phyloP scores from a whole-genome alignment of 2,797 vertebrate species.

The Danionella dracula region DNA sequence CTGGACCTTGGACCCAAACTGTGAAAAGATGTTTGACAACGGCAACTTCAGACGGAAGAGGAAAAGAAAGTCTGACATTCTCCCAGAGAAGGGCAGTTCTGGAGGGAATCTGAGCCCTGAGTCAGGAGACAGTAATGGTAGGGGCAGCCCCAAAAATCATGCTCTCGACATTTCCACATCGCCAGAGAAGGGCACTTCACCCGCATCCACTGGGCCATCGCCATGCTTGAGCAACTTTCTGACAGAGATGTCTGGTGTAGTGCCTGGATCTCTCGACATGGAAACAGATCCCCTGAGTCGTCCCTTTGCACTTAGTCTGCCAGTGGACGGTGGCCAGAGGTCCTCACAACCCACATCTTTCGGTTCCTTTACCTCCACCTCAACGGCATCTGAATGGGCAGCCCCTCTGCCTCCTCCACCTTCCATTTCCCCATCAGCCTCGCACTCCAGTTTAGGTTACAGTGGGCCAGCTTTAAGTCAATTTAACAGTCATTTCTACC shows the following conservation, averaged over 20 bases:
- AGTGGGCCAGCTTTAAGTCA: constrained; percentile 82
- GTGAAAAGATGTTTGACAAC: constrained; percentile 99
- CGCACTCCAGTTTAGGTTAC: constrained; percentile 76
- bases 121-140: constrained; percentile 65
- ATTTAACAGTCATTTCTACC: constrained; percentile 87
- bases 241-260: constrained; percentile 82
- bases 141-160: constrained; percentile 73
- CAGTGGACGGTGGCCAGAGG: constrained; percentile 77
- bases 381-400: constrained; percentile 66
- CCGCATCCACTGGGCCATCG: constrained; percentile 61
- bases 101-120: constrained; percentile 58
- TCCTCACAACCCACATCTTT: constrained; percentile 75
- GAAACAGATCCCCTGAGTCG: constrained; percentile 70
- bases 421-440: constrained; percentile 66
- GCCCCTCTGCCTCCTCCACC: constrained; percentile 59
- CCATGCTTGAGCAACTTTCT: constrained; percentile 89
- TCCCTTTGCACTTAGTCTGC: constrained; percentile 74
- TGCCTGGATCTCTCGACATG: constrained; percentile 59
- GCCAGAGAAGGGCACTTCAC: constrained; percentile 75
- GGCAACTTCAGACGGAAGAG: constrained; percentile 98
- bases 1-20: constrained; percentile 98
- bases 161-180: constrained; percentile 72
- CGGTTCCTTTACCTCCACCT: constrained; percentile 74
- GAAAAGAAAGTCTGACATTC: constrained; percentile 89
- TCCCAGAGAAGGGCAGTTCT: constrained; percentile 51